These are phyloP conservation scores for Acinonyx jubatus DNA, from an alignment of 2,113 vertebrate species.

Conservation along the genomic window DNA sequence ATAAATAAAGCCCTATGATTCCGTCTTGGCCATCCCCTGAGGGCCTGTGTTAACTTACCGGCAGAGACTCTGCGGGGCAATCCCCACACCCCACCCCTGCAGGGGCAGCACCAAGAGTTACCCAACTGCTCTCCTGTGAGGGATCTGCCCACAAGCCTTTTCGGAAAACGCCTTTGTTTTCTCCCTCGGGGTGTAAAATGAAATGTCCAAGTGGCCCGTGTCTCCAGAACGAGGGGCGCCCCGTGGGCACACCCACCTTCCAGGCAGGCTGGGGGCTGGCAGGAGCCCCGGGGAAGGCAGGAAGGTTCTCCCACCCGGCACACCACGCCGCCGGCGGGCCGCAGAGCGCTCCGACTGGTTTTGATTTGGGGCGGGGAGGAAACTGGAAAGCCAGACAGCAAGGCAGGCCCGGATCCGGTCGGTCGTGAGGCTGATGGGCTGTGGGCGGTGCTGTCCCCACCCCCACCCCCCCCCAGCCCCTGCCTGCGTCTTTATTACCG, in stretches of 20 bases:
- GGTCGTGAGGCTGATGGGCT: slow-evolving; percentile 35
- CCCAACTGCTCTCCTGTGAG: neutral
- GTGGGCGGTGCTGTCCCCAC: neutral
- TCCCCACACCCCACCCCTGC: neutral
- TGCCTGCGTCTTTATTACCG: slow-evolving; percentile 43
- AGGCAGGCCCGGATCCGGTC: neutral
- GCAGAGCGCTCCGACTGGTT: slow-evolving; percentile 28
- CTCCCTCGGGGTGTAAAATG: neutral
- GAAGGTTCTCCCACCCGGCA: neutral
- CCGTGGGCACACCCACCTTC: neutral
- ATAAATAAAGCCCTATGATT: neutral
- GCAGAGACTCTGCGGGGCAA: neutral
- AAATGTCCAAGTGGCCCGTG: neutral
- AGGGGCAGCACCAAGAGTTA: neutral
- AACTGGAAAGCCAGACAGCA: slow-evolving; percentile 64
- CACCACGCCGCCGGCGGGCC: neutral
- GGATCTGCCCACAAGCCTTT: neutral
- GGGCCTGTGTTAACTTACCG: neutral
- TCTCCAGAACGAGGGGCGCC: neutral
- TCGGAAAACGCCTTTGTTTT: neutral
- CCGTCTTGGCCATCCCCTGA: neutral
- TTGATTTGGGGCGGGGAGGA: slow-evolving; percentile 67
- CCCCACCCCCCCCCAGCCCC: neutral
- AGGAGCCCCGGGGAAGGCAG: neutral
- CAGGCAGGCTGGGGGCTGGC: neutral